These are phyloP conservation scores for Noctilio leporinus DNA, from an alignment of 2,113 vertebrate species.

Conservation along the genomic window DNA sequence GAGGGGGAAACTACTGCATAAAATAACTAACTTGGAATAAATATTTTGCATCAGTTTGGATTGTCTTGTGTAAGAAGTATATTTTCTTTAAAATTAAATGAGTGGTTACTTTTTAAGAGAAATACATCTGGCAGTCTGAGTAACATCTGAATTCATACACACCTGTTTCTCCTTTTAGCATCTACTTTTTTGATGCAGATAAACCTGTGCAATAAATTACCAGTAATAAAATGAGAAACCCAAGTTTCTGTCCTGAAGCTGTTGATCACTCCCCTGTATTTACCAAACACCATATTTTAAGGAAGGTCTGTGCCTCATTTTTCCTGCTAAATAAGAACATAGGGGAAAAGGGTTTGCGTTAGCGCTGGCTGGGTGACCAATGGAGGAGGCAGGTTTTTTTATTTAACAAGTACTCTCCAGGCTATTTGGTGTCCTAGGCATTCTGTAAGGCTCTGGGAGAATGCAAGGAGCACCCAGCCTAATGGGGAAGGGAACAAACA, in stretches of 20 bases:
- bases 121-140: background rate
- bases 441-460: background rate
- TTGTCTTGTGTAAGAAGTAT: slow-evolving; percentile 62
- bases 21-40: slow-evolving; percentile 94
- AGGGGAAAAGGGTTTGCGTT: background rate
- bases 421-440: background rate
- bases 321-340: background rate
- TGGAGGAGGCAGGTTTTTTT: background rate
- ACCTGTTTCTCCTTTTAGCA: slow-evolving; percentile 9
- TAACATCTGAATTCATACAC: background rate
- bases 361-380: background rate
- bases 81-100: slow-evolving; percentile 57
- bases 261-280: background rate
- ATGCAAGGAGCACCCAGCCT: background rate
- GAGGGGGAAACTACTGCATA: slow-evolving; percentile 89
- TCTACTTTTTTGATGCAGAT: slow-evolving; percentile 30
- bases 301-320: background rate
- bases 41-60: slow-evolving; percentile 96
- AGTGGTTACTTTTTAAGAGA: background rate
- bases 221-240: slow-evolving; percentile 34
- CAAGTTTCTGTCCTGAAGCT: slow-evolving; percentile 21
- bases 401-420: background rate
- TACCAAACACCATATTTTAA: background rate
- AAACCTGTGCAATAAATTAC: slow-evolving; percentile 54
- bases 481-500: background rate